phyloP scores from a whole-genome alignment of 2,797 vertebrate species.

The Sternarchorhynchus goeldii region DNA sequence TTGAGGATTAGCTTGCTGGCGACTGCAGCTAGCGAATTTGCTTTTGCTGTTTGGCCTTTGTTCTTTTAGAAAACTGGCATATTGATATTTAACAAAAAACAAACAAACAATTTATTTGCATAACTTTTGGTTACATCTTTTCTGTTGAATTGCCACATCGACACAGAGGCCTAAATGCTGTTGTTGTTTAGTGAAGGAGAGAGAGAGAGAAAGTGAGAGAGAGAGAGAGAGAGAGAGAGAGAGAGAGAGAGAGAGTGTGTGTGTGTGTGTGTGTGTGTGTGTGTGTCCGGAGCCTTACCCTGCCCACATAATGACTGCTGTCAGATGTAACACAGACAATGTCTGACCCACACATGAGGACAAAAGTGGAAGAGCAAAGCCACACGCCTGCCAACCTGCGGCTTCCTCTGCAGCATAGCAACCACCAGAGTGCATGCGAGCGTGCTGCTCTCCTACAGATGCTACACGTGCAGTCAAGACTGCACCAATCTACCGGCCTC shows the following conservation, averaged over 20 bases:
- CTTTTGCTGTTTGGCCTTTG: too few relatives aligned
- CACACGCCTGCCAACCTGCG: slow-evolving; percentile 58
- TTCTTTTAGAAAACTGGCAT: too few relatives aligned
- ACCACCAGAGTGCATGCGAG: not conserved
- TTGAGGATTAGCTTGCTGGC: too few relatives aligned
- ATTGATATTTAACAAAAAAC: too few relatives aligned
- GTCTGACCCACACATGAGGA: slow-evolving; percentile 55
- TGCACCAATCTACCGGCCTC: not conserved
- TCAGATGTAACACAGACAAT: slow-evolving; percentile 63
- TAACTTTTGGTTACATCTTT: too few relatives aligned
- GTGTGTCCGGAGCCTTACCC: slow-evolving; percentile 25
- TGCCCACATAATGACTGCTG: slow-evolving; percentile 62
- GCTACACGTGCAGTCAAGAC: not conserved
- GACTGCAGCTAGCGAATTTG: too few relatives aligned
- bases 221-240: slow-evolving; percentile 17
- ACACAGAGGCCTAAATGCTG: not conserved
- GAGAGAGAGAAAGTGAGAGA: not conserved
- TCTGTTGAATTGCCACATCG: not conserved
- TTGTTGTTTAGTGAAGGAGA: slow-evolving; percentile 14
- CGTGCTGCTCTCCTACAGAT: not conserved
- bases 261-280: slow-evolving; percentile 4
- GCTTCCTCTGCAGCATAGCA: slow-evolving; percentile 24
- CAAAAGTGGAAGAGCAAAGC: slow-evolving; percentile 42
- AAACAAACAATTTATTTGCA: too few relatives aligned
- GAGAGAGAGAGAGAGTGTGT: slow-evolving; percentile 10